A percentile compares a stretch with the other conserved stretches of the same genome.
Evolutionary conservation across 2,113 vertebrate genomes (phyloP).

Genomic region (Aptenodytes forsteri): DNA sequence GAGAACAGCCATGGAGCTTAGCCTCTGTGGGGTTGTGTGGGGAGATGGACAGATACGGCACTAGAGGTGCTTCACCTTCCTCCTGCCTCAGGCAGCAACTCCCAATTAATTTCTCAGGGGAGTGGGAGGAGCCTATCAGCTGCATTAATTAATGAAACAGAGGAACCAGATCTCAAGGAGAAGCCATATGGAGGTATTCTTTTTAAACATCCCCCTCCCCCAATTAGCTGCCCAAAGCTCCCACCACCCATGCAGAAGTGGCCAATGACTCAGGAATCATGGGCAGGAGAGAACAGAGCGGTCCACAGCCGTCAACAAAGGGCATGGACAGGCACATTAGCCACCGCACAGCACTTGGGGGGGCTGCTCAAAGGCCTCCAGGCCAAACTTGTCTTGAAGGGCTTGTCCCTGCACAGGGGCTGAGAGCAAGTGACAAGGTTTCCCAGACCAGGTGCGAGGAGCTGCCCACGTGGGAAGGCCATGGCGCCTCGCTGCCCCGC

Average conservation of each 20-base stretch:
- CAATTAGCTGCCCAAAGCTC: background rate
- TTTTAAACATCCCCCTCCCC: background rate
- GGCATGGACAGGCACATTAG: rapidly evolving
- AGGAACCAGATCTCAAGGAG: background rate
- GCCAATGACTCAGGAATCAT: background rate
- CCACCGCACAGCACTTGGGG: rapidly evolving
- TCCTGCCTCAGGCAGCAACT: background rate
- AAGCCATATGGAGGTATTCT: background rate
- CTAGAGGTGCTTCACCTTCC: background rate
- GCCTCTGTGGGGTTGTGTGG: background rate
- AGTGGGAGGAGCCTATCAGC: background rate
- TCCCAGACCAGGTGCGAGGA: background rate
- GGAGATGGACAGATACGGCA: background rate
- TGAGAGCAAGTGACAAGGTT: background rate
- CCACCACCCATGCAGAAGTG: background rate
- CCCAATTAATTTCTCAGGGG: background rate
- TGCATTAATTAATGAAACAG: conserved; percentile 30
- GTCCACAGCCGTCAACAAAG: background rate
- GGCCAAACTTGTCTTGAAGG: background rate
- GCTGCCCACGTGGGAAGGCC: background rate
- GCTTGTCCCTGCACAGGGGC: background rate
- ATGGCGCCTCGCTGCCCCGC: rapidly evolving
- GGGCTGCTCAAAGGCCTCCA: background rate
- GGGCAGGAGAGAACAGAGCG: background rate
- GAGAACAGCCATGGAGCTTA: background rate